A percentile compares a stretch with the other conserved stretches of the same genome.
Evolutionary conservation across 2,797 vertebrate genomes (phyloP).

Genomic region (Hemibagrus guttatus): DNA sequence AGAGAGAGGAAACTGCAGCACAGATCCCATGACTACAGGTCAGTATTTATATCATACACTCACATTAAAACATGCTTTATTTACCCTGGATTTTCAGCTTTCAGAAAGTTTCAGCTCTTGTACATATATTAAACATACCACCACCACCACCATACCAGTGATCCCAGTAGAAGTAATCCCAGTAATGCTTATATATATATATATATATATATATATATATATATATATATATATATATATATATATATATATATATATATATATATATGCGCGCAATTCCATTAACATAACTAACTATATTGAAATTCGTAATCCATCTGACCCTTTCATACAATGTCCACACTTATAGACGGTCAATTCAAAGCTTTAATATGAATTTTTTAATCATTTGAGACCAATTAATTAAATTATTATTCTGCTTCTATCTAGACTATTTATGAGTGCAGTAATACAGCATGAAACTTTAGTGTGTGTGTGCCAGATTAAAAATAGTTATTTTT

Average conservation of each 20-base stretch:
- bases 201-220: too few relatives aligned
- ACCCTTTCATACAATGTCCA: not conserved
- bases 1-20: conserved; percentile 68
- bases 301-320: not conserved
- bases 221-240: too few relatives aligned
- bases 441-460: not conserved
- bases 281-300: not conserved
- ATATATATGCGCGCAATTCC: too few relatives aligned
- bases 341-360: not conserved
- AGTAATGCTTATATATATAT: too few relatives aligned
- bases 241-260: too few relatives aligned
- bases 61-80: not conserved
- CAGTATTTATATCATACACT: not conserved
- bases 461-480: not conserved
- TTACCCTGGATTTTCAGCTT: not conserved
- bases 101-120: not conserved
- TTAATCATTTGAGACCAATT: not conserved
- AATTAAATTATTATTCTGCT: not conserved
- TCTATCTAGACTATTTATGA: not conserved
- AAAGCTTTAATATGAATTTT: too few relatives aligned
- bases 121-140: not conserved
- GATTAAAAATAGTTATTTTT: too few relatives aligned
- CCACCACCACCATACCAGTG: not conserved
- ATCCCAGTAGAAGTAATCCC: not conserved
- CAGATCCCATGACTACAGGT: conserved; percentile 75